Percentiles rank a stretch among this genome's conserved stretches.
Evolutionary conservation across 2,888 invertebrate genomes (phyloP).

Genomic region (Aspidiotus rigidus): DNA sequence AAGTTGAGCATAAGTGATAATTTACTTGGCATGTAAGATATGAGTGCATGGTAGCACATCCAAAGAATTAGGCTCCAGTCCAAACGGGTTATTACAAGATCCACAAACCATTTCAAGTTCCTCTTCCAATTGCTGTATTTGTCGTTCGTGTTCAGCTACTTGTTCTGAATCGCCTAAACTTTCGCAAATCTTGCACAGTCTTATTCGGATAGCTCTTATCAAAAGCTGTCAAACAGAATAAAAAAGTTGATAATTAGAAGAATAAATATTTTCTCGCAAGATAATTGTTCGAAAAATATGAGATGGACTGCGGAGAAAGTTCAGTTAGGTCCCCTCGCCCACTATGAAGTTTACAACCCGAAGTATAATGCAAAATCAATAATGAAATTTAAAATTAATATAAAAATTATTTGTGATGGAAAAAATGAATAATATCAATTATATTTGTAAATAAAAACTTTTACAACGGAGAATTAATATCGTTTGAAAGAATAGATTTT

Average conservation of each 20-base stretch:
- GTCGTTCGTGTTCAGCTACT: constrained; percentile 62
- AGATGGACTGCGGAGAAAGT: too few species aligned
- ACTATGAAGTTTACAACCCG: too few species aligned
- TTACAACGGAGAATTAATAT: too few species aligned
- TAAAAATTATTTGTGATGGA: too few species aligned
- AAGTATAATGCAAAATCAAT: too few species aligned
- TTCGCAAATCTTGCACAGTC: constrained; percentile 70
- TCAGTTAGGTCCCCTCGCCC: too few species aligned
- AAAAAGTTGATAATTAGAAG: background rate
- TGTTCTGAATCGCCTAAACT: constrained; percentile 73
- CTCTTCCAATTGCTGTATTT: constrained; percentile 54
- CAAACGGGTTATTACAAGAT: constrained; percentile 61
- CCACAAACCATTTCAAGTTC: constrained; percentile 73
- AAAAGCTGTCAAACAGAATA: constrained; percentile 52
- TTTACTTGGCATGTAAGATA: constrained; percentile 71
- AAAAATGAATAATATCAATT: too few species aligned
- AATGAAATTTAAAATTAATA: too few species aligned
- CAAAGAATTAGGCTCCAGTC: constrained; percentile 59
- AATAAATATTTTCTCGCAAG: too few species aligned
- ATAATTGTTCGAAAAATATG: too few species aligned
- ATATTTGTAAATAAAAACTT: too few species aligned
- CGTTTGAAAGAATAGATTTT: too few species aligned
- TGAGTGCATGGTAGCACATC: constrained; percentile 80
- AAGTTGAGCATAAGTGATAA: background rate
- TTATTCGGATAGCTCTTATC: constrained; percentile 66